phyloP scores from a whole-genome alignment of 2,797 vertebrate species.

The Mormyrus proboscirostris region DNA sequence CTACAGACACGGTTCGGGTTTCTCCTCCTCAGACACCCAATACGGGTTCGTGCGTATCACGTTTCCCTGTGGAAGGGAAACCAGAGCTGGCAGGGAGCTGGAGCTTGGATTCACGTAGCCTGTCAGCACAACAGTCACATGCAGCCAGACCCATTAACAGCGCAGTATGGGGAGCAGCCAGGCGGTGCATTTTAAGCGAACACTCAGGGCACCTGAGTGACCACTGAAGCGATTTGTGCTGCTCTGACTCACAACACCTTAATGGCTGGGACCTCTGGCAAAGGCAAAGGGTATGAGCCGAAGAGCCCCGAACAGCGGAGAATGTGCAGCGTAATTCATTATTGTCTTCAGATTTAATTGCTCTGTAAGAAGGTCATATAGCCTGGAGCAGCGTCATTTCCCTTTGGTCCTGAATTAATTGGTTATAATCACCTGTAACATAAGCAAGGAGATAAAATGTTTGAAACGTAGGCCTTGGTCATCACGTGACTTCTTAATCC shows the following conservation, averaged over 20 bases:
- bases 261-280: conserved; percentile 5
- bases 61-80: not conserved
- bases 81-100: not conserved
- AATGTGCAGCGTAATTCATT: not conserved
- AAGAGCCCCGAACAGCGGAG: not conserved
- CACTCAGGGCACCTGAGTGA: not conserved
- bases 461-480: not conserved
- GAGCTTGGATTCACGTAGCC: not conserved
- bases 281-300: not conserved
- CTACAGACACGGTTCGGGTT: not conserved
- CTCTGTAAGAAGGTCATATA: not conserved
- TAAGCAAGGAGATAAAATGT: not conserved
- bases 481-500: not conserved
- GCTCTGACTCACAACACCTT: not conserved
- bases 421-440: not conserved
- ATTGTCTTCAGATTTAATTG: conserved; percentile 5
- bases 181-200: not conserved
- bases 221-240: not conserved
- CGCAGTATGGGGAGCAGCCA: not conserved
- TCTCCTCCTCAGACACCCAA: not conserved
- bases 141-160: not conserved
- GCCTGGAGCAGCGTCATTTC: not conserved
- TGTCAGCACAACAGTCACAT: not conserved
- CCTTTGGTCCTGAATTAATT: not conserved
- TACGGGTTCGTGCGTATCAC: not conserved